phyloP scores from a whole-genome alignment of 1,140 invertebrate genomes.

The Venustaconcha ellipsiformis region DNA sequence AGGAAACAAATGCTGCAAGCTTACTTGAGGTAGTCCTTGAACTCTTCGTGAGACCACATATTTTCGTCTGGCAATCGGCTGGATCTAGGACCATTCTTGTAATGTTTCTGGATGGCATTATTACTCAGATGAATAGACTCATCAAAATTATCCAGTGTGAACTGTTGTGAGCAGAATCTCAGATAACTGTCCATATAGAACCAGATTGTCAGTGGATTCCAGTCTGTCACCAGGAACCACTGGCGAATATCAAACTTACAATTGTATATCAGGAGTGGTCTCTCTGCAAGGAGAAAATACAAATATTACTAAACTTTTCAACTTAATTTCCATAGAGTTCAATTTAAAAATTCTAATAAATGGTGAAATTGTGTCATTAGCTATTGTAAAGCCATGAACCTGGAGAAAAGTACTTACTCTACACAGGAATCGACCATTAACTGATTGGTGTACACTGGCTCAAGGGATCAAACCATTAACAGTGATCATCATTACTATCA shows the following conservation, averaged over 20 bases:
- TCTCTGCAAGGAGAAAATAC: constrained; percentile 56
- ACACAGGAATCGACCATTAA: neutral
- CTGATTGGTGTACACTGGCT: neutral
- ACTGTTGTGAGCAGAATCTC: constrained; percentile 90
- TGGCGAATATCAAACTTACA: constrained; percentile 91
- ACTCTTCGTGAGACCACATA: constrained; percentile 85
- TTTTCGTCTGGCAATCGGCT: constrained; percentile 81
- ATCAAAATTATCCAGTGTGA: constrained; percentile 88
- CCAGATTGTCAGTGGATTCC: constrained; percentile 92
- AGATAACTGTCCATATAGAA: constrained; percentile 90
- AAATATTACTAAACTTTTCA: constrained; percentile 1
- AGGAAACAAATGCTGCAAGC: constrained; percentile 7
- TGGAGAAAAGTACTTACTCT: neutral
- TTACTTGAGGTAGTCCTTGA: constrained; percentile 67
- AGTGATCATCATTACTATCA: too few relatives aligned
- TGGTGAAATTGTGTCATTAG: too few relatives aligned
- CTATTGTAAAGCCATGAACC: too few relatives aligned
- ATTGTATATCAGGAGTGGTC: constrained; percentile 82
- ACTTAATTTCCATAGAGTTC: too few relatives aligned
- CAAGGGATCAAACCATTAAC: neutral
- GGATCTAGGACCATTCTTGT: constrained; percentile 82
- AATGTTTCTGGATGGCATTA: constrained; percentile 92
- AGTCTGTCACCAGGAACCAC: constrained; percentile 87
- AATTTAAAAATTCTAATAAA: too few relatives aligned
- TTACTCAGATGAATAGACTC: constrained; percentile 93